Evolutionary conservation across 2,888 invertebrate species (phyloP).

Genomic region (Drosophila lacicola): DNA sequence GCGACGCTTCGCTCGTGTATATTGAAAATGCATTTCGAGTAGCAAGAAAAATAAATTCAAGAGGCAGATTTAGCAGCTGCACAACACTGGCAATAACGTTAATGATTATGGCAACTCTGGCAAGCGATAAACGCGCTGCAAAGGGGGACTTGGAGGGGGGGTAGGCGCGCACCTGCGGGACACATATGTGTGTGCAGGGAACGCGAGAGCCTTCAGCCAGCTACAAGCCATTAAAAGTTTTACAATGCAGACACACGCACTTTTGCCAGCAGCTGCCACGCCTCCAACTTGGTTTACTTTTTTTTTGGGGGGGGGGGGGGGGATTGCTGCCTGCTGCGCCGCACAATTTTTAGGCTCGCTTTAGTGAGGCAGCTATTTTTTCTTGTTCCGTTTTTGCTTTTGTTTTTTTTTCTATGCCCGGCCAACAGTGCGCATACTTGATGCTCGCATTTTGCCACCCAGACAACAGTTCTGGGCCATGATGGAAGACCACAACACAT

Average conservation of each 20-base stretch:
- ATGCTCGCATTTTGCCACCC: constrained; percentile 47
- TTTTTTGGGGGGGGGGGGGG: neutral
- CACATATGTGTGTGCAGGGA: constrained; percentile 60
- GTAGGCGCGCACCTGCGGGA: constrained; percentile 61
- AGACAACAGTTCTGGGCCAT: constrained; percentile 37
- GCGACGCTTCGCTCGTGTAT: constrained; percentile 55
- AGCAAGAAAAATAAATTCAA: constrained; percentile 29
- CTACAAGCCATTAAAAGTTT: constrained; percentile 79
- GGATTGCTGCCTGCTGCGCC: constrained; percentile 23
- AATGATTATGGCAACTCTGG: constrained; percentile 70
- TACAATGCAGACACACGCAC: constrained; percentile 81
- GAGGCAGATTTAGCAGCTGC: constrained; percentile 58
- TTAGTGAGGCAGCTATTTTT: constrained; percentile 50
- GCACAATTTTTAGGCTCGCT: constrained; percentile 49
- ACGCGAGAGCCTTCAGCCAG: constrained; percentile 27
- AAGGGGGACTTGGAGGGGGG: neutral
- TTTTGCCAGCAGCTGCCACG: constrained; percentile 49
- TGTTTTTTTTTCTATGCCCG: constrained; percentile 28
- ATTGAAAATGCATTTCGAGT: constrained; percentile 73
- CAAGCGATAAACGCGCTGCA: constrained; percentile 32
- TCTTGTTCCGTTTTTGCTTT: neutral
- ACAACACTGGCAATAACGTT: constrained; percentile 64
- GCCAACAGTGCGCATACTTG: constrained; percentile 75
- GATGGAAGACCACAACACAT: constrained; percentile 81
- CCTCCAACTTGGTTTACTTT: constrained; percentile 14